Base-by-base conservation (phyloP, 2,797 vertebrate genomes). In the Miichthys miiuy region DNA sequence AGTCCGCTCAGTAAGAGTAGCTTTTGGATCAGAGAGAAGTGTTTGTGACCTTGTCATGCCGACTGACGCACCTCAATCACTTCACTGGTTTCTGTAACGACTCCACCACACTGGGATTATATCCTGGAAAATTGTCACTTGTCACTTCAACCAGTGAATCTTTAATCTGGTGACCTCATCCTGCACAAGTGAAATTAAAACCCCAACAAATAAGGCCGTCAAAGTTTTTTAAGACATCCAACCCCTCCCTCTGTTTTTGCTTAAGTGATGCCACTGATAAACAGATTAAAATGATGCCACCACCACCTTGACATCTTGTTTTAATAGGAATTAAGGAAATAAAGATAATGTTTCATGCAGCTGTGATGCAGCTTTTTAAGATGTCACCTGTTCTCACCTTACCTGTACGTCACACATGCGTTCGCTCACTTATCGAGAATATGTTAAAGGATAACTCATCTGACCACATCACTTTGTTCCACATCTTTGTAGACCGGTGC, bases 61-160 rank as follows among this genome's bases (percentile, higher is more conserved):
- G 30, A 30, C 6, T 11, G 5, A 9, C 18, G 50, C 27, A 55
- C 13, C 30, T 27, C 2, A 14, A 30, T 72, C 42, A 56, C 20
- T 55, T 34, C 5, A 61, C 25, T 38, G 16, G 6, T 62, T 70
- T 74, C 23, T 44, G 50, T 60, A 65, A 42, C 48, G 23, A n/a
- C 16, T 51, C 27, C 41, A 51, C 2, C 21, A 66, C 66, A 60
- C n/a, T 0, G 30, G 25, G 34, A 21, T 23, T 52, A 62, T 25
- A 30, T 30, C 20, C 42, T 17, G 21, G 65, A 64, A 64, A 64
- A 68, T 27, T 27, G 71, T 50, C 62, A 58, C 21, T 42, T 16
- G 47, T 60, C 20, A 20, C 44, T 41, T 68, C 46, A 62, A 77
- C 18, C 25, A 10, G 23, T 61, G 34, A 48, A 46, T 68, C 52